Conservation (phyloP, 1,140 invertebrate genomes). For the Lepidurus packardi region DNA sequence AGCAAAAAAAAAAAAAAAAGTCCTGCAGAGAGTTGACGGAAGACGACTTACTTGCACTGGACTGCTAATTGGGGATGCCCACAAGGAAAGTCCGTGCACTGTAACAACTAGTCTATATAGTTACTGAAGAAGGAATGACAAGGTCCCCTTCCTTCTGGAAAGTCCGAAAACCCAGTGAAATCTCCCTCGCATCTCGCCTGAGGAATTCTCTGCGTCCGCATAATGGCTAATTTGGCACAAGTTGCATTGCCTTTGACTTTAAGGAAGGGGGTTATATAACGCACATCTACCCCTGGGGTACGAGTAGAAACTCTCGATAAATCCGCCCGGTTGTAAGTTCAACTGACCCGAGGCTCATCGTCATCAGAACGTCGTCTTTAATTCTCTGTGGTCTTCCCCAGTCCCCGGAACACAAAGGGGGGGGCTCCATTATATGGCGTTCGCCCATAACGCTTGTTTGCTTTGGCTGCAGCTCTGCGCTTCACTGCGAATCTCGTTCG, state of each 20-base stretch:
- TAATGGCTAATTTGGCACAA: constrained; percentile 8
- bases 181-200: neutral
- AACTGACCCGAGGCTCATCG: neutral
- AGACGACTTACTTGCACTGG: neutral
- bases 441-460: constrained; percentile 7
- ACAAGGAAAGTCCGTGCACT: neutral
- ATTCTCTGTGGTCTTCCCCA: neutral
- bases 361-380: constrained; percentile 8
- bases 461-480: neutral
- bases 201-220: neutral
- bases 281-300: neutral
- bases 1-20: neutral
- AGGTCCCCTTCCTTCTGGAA: too few species aligned
- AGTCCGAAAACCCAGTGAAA: neutral
- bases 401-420: neutral
- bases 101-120: too few species aligned
- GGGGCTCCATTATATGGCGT: neutral
- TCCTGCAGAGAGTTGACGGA: too few species aligned
- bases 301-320: neutral
- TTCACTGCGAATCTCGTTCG: neutral
- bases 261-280: neutral
- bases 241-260: constrained; percentile 8
- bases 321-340: neutral
- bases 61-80: neutral
- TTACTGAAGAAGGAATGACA: too few species aligned